These are phyloP conservation scores for Trichopria drosophilae DNA, from an alignment of 2,888 invertebrate species.

Conservation along the genomic window DNA sequence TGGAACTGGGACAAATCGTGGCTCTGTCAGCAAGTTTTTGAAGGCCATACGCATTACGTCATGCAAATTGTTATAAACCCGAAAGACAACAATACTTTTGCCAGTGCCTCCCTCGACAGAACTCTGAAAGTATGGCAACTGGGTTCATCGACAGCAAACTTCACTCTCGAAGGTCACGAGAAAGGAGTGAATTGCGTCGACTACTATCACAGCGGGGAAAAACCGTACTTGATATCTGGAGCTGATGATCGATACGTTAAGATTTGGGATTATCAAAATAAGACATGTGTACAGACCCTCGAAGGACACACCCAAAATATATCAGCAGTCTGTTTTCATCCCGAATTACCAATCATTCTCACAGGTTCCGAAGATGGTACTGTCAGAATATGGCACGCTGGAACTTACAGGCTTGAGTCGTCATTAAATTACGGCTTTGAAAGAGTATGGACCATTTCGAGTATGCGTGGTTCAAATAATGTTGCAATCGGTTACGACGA, in stretches of 20 bases:
- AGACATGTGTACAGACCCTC: constrained; percentile 97
- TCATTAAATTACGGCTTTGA: constrained; percentile 98
- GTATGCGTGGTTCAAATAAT: constrained; percentile 91
- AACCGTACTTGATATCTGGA: constrained; percentile 97
- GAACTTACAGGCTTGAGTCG: constrained; percentile 94
- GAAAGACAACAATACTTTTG: constrained; percentile 99
- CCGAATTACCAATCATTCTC: constrained; percentile 93
- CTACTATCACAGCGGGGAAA: constrained; percentile 98
- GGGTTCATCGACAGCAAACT: constrained; percentile 95
- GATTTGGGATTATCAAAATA: constrained; percentile 99
- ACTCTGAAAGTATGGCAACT: constrained; percentile 99
- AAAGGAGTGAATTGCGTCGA: constrained; percentile 99
- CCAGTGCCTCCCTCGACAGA: constrained; percentile 96
- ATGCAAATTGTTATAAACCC: constrained; percentile 99
- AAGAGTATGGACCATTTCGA: constrained; percentile 95
- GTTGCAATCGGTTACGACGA: constrained; percentile 97
- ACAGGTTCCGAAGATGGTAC: constrained; percentile 99
- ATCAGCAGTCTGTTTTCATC: constrained; percentile 94
- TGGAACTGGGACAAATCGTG: constrained; percentile 99
- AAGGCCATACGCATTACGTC: constrained; percentile 98
- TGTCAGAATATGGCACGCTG: constrained; percentile 97
- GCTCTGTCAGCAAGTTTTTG: constrained; percentile 97
- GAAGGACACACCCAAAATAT: constrained; percentile 98
- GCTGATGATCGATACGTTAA: constrained; percentile 97
- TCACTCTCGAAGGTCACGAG: constrained; percentile 96